phyloP scores from a whole-genome alignment of 2,113 vertebrate genomes.

The Apeltes quadracus region DNA sequence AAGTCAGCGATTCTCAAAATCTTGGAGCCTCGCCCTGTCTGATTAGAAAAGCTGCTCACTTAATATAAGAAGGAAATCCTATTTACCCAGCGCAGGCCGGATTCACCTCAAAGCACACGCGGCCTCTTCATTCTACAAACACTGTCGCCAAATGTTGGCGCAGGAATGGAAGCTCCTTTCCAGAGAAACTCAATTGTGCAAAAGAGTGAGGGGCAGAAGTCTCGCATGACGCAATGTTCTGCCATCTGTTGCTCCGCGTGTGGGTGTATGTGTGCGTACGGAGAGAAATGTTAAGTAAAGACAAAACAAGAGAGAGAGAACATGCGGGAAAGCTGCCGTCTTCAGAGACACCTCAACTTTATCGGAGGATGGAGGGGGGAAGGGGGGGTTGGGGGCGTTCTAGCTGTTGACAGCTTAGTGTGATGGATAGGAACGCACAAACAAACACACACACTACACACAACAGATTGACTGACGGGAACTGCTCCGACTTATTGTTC shows the following conservation, averaged over 20 bases:
- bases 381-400: conserved; percentile 4
- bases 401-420: conserved; percentile 49
- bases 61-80: not conserved
- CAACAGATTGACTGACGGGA: conserved; percentile 26
- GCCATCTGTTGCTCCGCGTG: not conserved
- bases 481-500: conserved; percentile 32
- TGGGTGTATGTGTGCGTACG: not conserved
- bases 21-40: not conserved
- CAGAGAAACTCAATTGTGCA: not conserved
- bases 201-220: not conserved
- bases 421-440: conserved; percentile 36
- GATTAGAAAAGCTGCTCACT: not conserved
- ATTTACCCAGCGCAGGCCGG: not conserved
- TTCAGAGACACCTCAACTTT: conserved; percentile 49
- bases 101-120: conserved; percentile 10
- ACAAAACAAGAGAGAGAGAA: conserved; percentile 4
- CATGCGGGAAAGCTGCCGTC: conserved; percentile 9
- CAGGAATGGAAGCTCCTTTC: conserved; percentile 17
- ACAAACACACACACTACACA: conserved; percentile 5
- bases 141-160: not conserved
- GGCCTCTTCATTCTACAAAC: not conserved
- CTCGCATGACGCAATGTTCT: conserved; percentile 10
- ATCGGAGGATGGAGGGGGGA: conserved; percentile 15
- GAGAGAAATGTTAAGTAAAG: not conserved
- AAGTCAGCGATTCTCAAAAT: not conserved